Evolutionary conservation across 2,797 vertebrate species (phyloP).

Genomic region (Notoglanidium macrostoma): DNA sequence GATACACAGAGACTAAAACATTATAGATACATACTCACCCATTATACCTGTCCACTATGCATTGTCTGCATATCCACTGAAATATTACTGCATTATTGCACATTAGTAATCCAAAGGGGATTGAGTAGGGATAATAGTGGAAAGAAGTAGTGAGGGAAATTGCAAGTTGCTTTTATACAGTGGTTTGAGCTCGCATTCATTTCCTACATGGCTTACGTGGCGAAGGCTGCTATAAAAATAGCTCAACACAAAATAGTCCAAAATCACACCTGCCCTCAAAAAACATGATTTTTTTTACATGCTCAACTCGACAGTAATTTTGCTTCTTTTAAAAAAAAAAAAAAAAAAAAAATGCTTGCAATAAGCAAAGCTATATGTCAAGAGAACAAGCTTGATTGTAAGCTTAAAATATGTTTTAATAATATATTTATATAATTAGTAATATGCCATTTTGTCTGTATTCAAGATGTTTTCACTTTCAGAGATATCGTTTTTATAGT

Average conservation of each 20-base stretch:
- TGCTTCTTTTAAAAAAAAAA: background rate
- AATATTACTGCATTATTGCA: conserved; percentile 26
- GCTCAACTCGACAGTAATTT: background rate
- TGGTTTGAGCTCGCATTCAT: conserved; percentile 14
- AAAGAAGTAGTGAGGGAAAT: conserved; percentile 9
- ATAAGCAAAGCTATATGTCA: background rate
- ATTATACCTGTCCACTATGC: conserved; percentile 11
- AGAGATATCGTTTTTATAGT: background rate
- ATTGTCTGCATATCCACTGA: background rate
- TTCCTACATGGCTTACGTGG: conserved; percentile 8
- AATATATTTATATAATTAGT: no score
- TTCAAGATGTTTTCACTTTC: background rate
- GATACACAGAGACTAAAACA: conserved; percentile 13
- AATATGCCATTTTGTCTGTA: background rate
- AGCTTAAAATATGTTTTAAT: background rate
- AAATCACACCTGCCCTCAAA: conserved; percentile 13
- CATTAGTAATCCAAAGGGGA: conserved; percentile 29
- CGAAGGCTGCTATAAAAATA: conserved; percentile 3
- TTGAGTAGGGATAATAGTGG: background rate
- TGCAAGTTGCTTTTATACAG: conserved; percentile 16
- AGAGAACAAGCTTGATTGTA: background rate
- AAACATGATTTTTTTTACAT: background rate
- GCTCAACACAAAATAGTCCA: conserved; percentile 18
- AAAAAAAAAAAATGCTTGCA: background rate
- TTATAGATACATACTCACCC: background rate